phyloP scores from a whole-genome alignment of 2,888 invertebrate species.

The Ecliptopera silaceata region DNA sequence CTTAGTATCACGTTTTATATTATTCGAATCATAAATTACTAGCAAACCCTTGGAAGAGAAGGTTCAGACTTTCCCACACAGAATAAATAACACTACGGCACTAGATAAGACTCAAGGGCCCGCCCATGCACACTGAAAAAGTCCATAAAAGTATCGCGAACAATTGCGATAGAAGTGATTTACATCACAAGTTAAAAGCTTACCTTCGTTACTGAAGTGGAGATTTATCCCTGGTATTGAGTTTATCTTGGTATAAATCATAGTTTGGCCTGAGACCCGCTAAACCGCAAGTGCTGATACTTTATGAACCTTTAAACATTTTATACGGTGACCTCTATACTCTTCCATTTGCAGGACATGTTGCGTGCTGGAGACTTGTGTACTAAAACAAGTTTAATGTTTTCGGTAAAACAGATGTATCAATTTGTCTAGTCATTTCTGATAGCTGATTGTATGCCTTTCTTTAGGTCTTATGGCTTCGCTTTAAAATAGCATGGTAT shows the following conservation, averaged over 20 bases:
- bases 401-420: too few species aligned
- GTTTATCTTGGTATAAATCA: constrained; percentile 14
- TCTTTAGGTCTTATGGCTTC: too few species aligned
- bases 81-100: not conserved
- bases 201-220: constrained; percentile 22
- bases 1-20: not conserved
- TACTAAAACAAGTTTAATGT: too few species aligned
- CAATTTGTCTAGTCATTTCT: too few species aligned
- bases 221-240: constrained; percentile 19
- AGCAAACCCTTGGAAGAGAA: not conserved
- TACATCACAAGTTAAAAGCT: constrained; percentile 26
- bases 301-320: not conserved
- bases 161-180: constrained; percentile 33
- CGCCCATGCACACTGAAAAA: constrained; percentile 7
- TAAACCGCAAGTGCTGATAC: not conserved
- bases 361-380: too few species aligned
- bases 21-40: not conserved
- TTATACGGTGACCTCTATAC: not conserved
- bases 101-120: constrained; percentile 16
- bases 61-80: not conserved
- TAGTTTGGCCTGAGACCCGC: constrained; percentile 8
- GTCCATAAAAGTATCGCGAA: constrained; percentile 26
- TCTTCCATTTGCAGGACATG: too few species aligned
- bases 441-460: too few species aligned
- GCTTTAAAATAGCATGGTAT: too few species aligned